phyloP scores from a whole-genome alignment of 2,888 invertebrate species.

The Pandemis heparana region DNA sequence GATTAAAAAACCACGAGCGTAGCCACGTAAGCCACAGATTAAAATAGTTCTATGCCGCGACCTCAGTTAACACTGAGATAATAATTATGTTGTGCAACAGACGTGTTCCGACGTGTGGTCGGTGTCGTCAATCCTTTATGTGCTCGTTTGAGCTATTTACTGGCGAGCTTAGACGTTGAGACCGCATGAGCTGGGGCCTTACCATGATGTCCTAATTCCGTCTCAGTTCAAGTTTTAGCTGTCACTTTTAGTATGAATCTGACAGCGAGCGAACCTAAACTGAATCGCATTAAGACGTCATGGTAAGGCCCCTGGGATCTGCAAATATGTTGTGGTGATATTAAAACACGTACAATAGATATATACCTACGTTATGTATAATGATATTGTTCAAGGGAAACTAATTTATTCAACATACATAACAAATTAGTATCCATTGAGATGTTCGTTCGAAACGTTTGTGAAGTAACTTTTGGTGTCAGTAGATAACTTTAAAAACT shows the following conservation, averaged over 20 bases:
- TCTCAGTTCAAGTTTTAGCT: no score
- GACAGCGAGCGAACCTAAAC: no score
- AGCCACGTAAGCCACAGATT: background rate
- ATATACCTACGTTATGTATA: no score
- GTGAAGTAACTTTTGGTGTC: background rate
- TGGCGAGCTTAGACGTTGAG: background rate
- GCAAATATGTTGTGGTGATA: background rate
- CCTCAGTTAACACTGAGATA: slow-evolving; percentile 16
- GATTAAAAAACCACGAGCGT: background rate
- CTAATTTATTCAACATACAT: background rate
- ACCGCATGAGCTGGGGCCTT: background rate
- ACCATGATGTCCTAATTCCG: no score
- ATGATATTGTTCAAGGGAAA: background rate
- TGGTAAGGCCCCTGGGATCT: no score
- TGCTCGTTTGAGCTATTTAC: slow-evolving; percentile 8
- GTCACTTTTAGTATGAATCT: no score
- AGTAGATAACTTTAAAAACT: background rate
- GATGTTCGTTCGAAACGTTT: background rate
- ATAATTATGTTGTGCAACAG: slow-evolving; percentile 26
- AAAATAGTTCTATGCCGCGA: slow-evolving; percentile 14
- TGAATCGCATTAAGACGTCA: no score
- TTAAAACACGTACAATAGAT: background rate
- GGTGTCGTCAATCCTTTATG: slow-evolving; percentile 19
- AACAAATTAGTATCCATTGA: no score
- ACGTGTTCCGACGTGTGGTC: slow-evolving; percentile 30